Evolutionary conservation across 1,140 invertebrate species (phyloP).

Genomic region (Meloidogyne chitwoodi): DNA sequence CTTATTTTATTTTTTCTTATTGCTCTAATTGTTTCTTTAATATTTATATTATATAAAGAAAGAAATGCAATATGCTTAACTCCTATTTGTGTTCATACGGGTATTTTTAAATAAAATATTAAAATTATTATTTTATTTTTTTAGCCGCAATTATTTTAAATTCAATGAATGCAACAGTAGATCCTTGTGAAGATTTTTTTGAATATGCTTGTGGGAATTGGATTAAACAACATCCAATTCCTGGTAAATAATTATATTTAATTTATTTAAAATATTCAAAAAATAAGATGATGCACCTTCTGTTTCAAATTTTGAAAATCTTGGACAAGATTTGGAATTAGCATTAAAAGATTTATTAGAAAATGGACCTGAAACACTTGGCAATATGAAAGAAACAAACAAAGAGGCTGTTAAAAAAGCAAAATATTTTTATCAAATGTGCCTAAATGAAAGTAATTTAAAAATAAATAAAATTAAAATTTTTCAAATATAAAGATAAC

Average conservation of each 20-base stretch:
- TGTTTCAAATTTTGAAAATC: constrained; percentile 59
- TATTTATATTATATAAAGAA: constrained; percentile 25
- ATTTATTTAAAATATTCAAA: not conserved
- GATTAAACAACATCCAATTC: constrained; percentile 61
- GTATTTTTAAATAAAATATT: constrained; percentile 15
- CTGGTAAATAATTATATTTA: constrained; percentile 13
- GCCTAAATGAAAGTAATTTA: constrained; percentile 59
- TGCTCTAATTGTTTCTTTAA: constrained; percentile 24
- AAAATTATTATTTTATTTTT: constrained; percentile 9
- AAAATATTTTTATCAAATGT: constrained; percentile 59
- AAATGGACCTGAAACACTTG: constrained; percentile 32
- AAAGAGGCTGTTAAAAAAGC: constrained; percentile 58
- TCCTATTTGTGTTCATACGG: constrained; percentile 54
- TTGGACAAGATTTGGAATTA: constrained; percentile 57
- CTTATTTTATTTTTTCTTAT: constrained; percentile 30
- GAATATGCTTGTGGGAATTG: constrained; percentile 65
- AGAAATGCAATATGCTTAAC: constrained; percentile 46
- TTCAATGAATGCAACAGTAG: constrained; percentile 62
- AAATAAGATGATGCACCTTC: constrained; percentile 57
- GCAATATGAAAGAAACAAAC: constrained; percentile 32
- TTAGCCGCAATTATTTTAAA: constrained; percentile 58
- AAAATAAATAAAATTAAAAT: constrained; percentile 6
- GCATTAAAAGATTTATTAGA: constrained; percentile 55
- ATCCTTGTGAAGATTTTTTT: constrained; percentile 66
- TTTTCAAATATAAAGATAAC: too few relatives aligned